These are phyloP conservation scores for Eulemur macaco DNA, from an alignment of 2,113 vertebrate genomes.

Conservation along the genomic window DNA sequence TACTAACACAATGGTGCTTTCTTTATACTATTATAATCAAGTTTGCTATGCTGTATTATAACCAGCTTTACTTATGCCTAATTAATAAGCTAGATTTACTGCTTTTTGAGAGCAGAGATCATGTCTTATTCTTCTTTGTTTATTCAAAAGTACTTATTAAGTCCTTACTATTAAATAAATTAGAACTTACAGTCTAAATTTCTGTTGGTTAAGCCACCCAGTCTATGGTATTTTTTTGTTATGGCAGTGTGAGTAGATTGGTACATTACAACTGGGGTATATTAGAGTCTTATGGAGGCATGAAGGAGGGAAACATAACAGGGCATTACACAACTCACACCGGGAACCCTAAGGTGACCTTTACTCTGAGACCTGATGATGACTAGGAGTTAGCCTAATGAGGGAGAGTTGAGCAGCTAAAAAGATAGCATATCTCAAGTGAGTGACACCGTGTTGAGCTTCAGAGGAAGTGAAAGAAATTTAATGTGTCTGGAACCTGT, in stretches of 20 bases:
- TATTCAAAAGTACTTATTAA: background rate
- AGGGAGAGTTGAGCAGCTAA: background rate
- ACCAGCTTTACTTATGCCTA: background rate
- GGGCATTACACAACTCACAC: background rate
- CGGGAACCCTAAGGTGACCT: background rate
- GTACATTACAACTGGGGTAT: background rate
- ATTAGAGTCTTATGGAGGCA: background rate
- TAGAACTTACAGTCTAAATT: background rate
- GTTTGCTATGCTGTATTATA: background rate
- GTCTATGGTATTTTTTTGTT: background rate
- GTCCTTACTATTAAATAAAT: background rate
- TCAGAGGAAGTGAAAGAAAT: background rate
- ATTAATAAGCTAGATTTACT: background rate
- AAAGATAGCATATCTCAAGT: background rate
- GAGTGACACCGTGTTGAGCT: background rate
- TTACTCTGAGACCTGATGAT: background rate
- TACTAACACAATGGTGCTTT: background rate
- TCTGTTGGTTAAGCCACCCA: background rate
- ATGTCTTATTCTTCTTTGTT: background rate
- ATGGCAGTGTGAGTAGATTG: background rate
- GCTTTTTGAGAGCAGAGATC: background rate
- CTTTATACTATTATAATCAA: slow-evolving; percentile 25
- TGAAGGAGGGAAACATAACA: background rate
- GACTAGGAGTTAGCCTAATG: background rate
- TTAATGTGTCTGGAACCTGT: background rate